A percentile compares a stretch with the other conserved stretches of the same genome.
Evolutionary conservation across 35 echinoderm and acorn worm species (phyloP).

Genomic region (Heliocidaris erythrogramma): DNA sequence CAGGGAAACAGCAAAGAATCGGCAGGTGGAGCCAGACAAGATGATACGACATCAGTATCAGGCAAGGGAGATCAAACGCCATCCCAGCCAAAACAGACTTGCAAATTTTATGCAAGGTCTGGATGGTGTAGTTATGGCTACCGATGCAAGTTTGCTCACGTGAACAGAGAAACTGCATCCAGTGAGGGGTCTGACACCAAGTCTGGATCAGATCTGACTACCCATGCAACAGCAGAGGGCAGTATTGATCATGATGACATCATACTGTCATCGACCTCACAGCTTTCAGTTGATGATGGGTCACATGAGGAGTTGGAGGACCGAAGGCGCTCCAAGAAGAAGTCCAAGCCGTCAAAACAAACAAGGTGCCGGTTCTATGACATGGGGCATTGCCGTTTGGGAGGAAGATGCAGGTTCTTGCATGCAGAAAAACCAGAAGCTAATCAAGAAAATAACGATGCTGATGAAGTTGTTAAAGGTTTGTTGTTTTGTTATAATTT

Average conservation of each 20-base stretch:
- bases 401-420: slow-evolving; percentile 59
- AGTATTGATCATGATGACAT: not conserved
- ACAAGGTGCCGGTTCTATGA: slow-evolving; percentile 75
- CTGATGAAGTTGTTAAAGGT: not conserved
- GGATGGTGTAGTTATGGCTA: slow-evolving; percentile 77
- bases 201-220: not conserved
- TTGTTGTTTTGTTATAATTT: not conserved
- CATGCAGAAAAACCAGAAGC: slow-evolving; percentile 48
- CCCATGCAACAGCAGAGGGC: not conserved
- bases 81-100: not conserved
- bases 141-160: slow-evolving; percentile 82
- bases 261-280: not conserved
- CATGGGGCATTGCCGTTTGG: slow-evolving; percentile 66
- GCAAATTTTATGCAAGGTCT: slow-evolving; percentile 56
- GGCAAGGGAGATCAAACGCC: not conserved
- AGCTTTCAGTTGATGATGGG: slow-evolving; percentile 3
- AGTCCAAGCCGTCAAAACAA: not conserved
- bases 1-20: not conserved
- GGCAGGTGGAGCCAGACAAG: not conserved
- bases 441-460: not conserved
- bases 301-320: slow-evolving; percentile 25
- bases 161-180: slow-evolving; percentile 22
- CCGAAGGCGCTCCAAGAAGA: not conserved
- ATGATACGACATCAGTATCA: not conserved
- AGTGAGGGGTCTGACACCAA: not conserved